Evolutionary conservation across 2,113 vertebrate genomes (phyloP), one percentile per base, ranked within the genome.

Genomic region (Onychostruthus taczanowskii): DNA sequence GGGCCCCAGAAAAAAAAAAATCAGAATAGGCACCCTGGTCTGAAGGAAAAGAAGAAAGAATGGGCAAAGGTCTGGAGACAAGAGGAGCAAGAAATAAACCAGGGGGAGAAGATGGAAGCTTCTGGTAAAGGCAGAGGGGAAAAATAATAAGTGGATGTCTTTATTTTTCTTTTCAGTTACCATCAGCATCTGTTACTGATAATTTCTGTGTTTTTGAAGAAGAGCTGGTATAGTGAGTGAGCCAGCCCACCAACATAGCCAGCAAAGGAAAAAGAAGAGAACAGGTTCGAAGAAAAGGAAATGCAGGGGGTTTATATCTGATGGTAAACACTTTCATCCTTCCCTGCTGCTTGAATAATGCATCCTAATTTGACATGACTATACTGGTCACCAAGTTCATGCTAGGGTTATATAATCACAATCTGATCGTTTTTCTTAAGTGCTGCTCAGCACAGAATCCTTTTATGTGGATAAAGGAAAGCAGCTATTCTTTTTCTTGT

Each of bases 381-480:
- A 30, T 87, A 78, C 81, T 95, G 92, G 96, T 96, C 95, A 96
- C 92, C 74, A 86, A 81, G 93, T 96, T 97, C 96, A 96, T 61
- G 73, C 52, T 90, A 72, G 76, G 92, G 95, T 96, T 96, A 96
- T 96, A 92, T 81, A 90, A 95, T 97, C 94, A 96, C 92, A 90
- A 79, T 94, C 83, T 94, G 93, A 95, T 92, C 85, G 84, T 96
- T 96, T 96, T 94, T 95, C 94, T 90, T 92, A 78, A 95, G 94
- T 86, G 73, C 53, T 94, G 61, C 73, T 94, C 90, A 90, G 79
- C 61, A 78, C 80, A 95, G 83, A 92, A 79, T 92, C 61, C 94
- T 96, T 97, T 96, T 89, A 95, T 96, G 93, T 95, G 93, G 80
- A 94, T 92, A 84, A 91, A 90, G 92, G 94, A 96, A 94, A 95